phyloP scores from a whole-genome alignment of 1,140 invertebrate species.

The Lepidostoma basale region DNA sequence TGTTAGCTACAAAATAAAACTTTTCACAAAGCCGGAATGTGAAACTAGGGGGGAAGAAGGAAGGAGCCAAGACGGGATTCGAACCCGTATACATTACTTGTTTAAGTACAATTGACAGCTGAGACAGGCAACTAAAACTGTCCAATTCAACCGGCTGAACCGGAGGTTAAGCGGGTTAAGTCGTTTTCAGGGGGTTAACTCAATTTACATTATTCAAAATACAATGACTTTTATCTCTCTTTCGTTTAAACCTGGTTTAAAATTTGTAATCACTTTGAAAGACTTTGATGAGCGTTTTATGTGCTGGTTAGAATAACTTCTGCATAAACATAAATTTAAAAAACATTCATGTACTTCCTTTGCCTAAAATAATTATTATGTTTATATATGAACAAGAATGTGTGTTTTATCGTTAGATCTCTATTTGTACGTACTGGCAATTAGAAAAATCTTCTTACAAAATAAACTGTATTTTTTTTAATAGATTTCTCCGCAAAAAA shows the following conservation, averaged over 20 bases:
- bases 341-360: no score
- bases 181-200: conserved; percentile 2
- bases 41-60: background rate
- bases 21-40: background rate
- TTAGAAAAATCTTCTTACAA: no score
- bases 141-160: conserved; percentile 13
- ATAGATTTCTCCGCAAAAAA: no score
- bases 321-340: no score
- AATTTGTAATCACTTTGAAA: conserved; percentile 1
- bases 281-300: no score
- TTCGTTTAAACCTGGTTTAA: background rate
- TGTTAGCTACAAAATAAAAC: background rate
- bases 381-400: no score
- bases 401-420: no score
- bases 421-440: no score
- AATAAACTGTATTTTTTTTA: no score
- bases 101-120: conserved; percentile 21
- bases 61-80: conserved; percentile 4
- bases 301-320: no score
- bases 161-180: conserved; percentile 17
- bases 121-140: conserved; percentile 2
- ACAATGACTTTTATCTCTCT: conserved; percentile 13
- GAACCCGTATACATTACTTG: conserved; percentile 21
- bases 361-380: no score
- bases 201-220: conserved; percentile 19